Base-by-base conservation (phyloP, 1,140 invertebrate genomes). In the Gonioctena quinquepunctata region DNA sequence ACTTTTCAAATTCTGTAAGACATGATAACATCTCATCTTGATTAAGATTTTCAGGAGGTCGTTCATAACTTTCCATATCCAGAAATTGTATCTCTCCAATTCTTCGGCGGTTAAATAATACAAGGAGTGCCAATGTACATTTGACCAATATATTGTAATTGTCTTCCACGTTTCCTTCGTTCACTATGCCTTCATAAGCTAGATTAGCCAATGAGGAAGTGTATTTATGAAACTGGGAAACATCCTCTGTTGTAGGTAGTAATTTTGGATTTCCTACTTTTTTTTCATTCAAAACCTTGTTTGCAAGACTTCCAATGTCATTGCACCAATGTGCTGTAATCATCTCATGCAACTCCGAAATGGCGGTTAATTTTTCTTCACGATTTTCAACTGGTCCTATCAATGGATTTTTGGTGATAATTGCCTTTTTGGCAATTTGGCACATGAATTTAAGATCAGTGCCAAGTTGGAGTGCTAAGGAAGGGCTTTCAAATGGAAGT, bases 381-480 rank as follows among this genome's bases (percentile, higher is more conserved):
- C 11, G 1, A 42, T 42, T 42, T n/a, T n/a, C n/a, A n/a, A n/a
- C n/a, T n/a, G n/a, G n/a, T n/a, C n/a, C n/a, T n/a, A n/a, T n/a
- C n/a, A 72, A 7, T 8, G 52, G 27, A 62, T 63, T 59, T 49
- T 75, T 72, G 28, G 57, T 64, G 23, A 72, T n/a, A 3, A 74
- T 21, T 8, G 65, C 27, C 68, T 76, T 76, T 23, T 33, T 68
- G 11, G 73, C 75, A 21, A 75, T 52, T 67, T 73, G 63, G 49
- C 73, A 75, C 2, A 73, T 13, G 33, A 63, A 28, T 61, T 66
- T 73, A 42, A 75, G 70, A 65, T 60, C 68, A n/a, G 67, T 73
- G 18, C 71, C 73, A 33, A 70, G 23, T 16, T 73, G 73, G 6
- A 70, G 22, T 6, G 70, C 70, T 11, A 75, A 52, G 4, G 75